Percentiles rank a stretch among this genome's conserved stretches.
Conservation (phyloP, 2,113 vertebrate genomes). For the Daubentonia madagascariensis region DNA sequence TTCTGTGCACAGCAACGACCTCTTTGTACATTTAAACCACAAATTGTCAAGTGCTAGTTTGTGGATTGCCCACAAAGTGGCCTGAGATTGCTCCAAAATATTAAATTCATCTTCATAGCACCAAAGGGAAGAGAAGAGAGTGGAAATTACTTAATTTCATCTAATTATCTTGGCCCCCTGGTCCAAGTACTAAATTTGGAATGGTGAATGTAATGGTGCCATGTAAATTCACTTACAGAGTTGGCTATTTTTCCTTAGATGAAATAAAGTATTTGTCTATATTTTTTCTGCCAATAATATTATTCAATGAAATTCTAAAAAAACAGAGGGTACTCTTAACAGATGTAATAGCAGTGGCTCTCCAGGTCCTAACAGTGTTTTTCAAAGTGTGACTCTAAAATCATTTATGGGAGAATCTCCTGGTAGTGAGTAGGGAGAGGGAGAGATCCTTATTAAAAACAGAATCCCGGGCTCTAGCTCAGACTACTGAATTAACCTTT, state of each 20-base stretch:
- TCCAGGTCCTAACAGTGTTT: background rate
- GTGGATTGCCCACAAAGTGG: background rate
- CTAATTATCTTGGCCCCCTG: background rate
- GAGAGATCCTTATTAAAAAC: background rate
- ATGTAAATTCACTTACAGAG: background rate
- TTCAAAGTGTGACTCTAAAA: background rate
- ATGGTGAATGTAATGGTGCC: background rate
- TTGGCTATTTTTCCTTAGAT: background rate
- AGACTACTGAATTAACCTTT: background rate
- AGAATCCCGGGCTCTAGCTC: background rate
- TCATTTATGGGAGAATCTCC: background rate
- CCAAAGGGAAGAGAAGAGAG: background rate
- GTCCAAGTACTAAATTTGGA: background rate
- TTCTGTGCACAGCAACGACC: background rate
- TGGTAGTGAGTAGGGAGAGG: fast-evolving
- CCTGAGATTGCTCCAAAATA: background rate
- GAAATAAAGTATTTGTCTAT: background rate
- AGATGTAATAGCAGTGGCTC: background rate
- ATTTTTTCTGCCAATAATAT: background rate
- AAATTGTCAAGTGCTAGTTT: background rate
- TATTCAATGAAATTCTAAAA: background rate
- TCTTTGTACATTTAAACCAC: background rate
- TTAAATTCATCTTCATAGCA: background rate
- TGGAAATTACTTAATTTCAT: background rate
- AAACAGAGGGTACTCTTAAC: background rate